Evolutionary conservation across 1,140 invertebrate genomes (phyloP).

Genomic region (Zophobas atratus): DNA sequence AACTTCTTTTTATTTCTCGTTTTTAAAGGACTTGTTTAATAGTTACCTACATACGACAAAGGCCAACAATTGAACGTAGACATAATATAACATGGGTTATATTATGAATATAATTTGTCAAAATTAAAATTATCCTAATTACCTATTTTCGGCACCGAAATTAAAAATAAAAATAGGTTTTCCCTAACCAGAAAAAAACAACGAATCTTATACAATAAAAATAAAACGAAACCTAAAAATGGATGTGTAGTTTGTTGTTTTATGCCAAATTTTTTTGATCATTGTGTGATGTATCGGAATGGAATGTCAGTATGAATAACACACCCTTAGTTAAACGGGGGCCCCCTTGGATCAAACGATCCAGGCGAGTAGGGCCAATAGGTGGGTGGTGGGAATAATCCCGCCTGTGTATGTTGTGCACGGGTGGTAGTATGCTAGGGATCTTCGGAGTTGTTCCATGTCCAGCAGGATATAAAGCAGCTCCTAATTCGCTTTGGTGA

Average conservation of each 20-base stretch:
- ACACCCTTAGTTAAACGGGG: constrained; percentile 61
- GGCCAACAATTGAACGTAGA: too few species aligned
- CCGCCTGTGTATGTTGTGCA: constrained; percentile 61
- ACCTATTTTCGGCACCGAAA: too few species aligned
- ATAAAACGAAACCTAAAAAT: constrained; percentile 6
- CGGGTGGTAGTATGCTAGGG: constrained; percentile 61
- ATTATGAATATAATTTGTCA: too few species aligned
- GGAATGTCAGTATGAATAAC: neutral
- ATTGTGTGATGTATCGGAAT: neutral
- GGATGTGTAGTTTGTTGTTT: neutral
- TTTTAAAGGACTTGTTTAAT: too few species aligned
- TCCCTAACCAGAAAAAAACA: too few species aligned
- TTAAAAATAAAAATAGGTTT: too few species aligned
- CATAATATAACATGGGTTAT: too few species aligned
- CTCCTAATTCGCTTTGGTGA: constrained; percentile 66
- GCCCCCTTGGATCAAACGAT: constrained; percentile 67
- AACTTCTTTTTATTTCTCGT: too few species aligned
- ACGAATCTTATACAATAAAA: too few species aligned
- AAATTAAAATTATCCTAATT: too few species aligned
- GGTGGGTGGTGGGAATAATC: constrained; percentile 64
- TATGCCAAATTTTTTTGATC: too few species aligned
- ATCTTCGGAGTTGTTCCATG: constrained; percentile 57
- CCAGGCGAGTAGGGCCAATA: constrained; percentile 68
- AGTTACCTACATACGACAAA: too few species aligned
- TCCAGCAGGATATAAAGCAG: constrained; percentile 65